phyloP scores from a whole-genome alignment of 2,113 vertebrate species.

The Forbesichthys agassizii region DNA sequence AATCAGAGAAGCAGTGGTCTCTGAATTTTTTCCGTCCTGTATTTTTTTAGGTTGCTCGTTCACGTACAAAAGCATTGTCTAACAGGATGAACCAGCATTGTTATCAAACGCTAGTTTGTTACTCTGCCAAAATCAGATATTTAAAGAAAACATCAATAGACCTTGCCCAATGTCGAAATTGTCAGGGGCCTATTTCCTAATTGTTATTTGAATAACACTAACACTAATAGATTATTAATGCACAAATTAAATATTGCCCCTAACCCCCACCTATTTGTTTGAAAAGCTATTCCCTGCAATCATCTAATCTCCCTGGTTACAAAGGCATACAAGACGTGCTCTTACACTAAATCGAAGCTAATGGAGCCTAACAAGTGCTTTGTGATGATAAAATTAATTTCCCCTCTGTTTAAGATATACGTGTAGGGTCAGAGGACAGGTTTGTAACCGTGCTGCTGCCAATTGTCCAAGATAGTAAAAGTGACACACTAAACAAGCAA shows the following conservation, averaged over 20 bases:
- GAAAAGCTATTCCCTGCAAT: constrained; percentile 48
- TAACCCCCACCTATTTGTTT: constrained; percentile 64
- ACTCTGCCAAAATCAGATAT: too few relatives aligned
- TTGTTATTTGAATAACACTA: constrained; percentile 70
- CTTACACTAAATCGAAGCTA: constrained; percentile 51
- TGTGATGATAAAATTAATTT: constrained; percentile 29
- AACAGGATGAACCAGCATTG: too few relatives aligned
- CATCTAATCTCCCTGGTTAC: constrained; percentile 63
- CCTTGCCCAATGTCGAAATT: constrained; percentile 44
- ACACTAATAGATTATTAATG: constrained; percentile 76
- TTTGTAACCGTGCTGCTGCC: too few relatives aligned
- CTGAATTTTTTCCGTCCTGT: too few relatives aligned
- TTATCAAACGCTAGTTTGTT: too few relatives aligned
- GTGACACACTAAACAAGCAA: too few relatives aligned
- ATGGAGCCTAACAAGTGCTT: constrained; percentile 46
- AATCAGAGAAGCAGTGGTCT: too few relatives aligned
- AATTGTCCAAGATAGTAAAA: not conserved
- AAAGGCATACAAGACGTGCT: constrained; percentile 27
- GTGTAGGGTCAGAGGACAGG: not conserved
- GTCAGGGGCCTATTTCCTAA: constrained; percentile 58
- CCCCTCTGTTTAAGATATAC: not conserved
- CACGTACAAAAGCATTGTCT: too few relatives aligned
- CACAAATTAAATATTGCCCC: constrained; percentile 74
- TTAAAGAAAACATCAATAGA: constrained; percentile 14
- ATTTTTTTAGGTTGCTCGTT: not conserved